Evolutionary conservation across 2,797 vertebrate species (phyloP).

Genomic region (Urosaurus nigricauda): DNA sequence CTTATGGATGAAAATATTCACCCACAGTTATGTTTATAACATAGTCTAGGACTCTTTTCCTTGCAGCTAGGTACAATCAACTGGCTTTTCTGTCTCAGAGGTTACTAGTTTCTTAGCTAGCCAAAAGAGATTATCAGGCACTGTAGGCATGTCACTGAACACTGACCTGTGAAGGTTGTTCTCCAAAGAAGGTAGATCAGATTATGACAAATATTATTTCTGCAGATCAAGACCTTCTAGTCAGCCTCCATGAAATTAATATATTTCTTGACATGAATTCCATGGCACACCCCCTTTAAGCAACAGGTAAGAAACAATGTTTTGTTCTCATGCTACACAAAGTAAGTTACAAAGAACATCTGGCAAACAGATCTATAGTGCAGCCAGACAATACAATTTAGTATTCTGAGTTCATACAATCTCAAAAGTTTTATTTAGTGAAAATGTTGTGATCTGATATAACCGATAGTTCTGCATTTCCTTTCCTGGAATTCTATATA

Average conservation of each 20-base stretch:
- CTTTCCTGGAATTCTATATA: background rate
- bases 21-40: constrained; percentile 16
- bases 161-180: constrained; percentile 71
- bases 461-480: background rate
- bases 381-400: background rate
- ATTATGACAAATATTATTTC: background rate
- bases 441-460: background rate
- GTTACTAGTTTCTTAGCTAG: constrained; percentile 52
- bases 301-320: fast-evolving
- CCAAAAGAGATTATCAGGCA: constrained; percentile 51
- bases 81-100: constrained; percentile 38
- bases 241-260: constrained; percentile 2
- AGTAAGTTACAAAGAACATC: constrained; percentile 13
- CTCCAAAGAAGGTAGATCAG: constrained; percentile 22
- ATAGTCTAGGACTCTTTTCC: background rate
- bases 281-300: background rate
- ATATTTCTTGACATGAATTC: background rate
- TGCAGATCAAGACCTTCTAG: constrained; percentile 26
- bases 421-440: constrained; percentile 1
- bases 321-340: background rate
- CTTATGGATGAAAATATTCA: background rate
- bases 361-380: background rate
- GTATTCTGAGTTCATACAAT: background rate
- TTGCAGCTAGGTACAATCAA: constrained; percentile 55
- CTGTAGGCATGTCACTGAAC: constrained; percentile 45